phyloP scores from a whole-genome alignment of 2,113 vertebrate genomes.

The Rhinoderma darwinii region DNA sequence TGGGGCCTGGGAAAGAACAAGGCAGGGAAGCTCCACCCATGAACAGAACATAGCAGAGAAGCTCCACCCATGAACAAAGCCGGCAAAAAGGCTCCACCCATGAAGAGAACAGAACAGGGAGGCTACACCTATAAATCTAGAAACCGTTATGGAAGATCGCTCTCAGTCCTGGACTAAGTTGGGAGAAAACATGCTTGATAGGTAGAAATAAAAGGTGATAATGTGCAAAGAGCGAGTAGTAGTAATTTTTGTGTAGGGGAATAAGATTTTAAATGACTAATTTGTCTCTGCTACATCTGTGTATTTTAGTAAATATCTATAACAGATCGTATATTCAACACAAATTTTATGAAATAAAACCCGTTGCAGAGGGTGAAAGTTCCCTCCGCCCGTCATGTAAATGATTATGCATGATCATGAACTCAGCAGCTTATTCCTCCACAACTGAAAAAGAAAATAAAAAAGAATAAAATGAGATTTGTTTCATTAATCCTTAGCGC shows the following conservation, averaged over 20 bases:
- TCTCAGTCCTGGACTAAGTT: too few species aligned
- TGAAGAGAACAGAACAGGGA: not conserved
- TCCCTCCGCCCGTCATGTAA: not conserved
- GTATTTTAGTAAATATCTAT: not conserved
- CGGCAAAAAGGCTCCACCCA: not conserved
- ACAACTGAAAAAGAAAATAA: not conserved
- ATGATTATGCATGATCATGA: conserved; percentile 43
- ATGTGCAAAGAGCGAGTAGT: not conserved
- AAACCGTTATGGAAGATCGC: not conserved
- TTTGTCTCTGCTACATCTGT: not conserved
- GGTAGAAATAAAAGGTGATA: not conserved
- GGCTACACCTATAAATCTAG: not conserved
- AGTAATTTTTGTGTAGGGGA: not conserved
- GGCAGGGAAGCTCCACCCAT: not conserved
- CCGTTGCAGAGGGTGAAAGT: not conserved
- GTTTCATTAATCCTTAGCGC: conserved; percentile 41
- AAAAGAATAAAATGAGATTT: conserved; percentile 36
- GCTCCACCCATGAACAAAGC: not conserved
- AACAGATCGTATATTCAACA: not conserved
- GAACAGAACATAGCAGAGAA: not conserved
- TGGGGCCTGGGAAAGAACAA: not conserved
- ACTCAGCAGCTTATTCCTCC: conserved; percentile 1
- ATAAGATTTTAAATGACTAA: not conserved
- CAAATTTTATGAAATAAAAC: not conserved
- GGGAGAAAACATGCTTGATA: too few species aligned